These are phyloP conservation scores for Scaptomyza pallida DNA, from an alignment of 1,140 invertebrate species.

Conservation along the genomic window DNA sequence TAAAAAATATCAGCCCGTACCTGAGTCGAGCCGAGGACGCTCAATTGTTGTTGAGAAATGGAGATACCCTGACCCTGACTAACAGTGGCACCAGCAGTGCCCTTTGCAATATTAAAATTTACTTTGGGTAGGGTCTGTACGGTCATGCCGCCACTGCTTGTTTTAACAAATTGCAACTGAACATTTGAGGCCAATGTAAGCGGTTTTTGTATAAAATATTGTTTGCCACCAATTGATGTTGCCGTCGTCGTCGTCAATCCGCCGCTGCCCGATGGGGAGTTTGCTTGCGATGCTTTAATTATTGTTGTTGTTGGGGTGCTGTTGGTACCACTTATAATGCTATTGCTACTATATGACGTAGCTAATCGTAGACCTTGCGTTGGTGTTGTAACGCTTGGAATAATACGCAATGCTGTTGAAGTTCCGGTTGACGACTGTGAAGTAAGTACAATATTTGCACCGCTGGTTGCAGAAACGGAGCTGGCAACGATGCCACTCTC, in stretches of 20 bases:
- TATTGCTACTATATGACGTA: constrained; percentile 44
- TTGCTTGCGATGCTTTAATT: constrained; percentile 56
- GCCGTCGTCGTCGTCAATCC: constrained; percentile 24
- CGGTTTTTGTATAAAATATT: constrained; percentile 81
- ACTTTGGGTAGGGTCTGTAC: constrained; percentile 79
- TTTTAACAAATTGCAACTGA: constrained; percentile 81
- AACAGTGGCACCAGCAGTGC: not conserved
- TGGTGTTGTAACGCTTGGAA: constrained; percentile 45
- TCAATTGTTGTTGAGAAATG: no score
- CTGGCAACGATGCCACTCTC: no score
- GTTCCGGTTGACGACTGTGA: constrained; percentile 24
- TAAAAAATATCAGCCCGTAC: no score
- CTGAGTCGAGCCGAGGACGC: no score
- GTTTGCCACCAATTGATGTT: constrained; percentile 73
- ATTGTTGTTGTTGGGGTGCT: constrained; percentile 46
- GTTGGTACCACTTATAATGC: not conserved
- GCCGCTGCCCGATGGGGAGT: constrained; percentile 10
- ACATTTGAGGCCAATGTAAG: constrained; percentile 72
- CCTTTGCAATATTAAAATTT: constrained; percentile 76
- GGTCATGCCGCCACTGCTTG: constrained; percentile 72
- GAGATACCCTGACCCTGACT: no score
- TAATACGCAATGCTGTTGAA: constrained; percentile 50
- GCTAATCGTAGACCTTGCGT: constrained; percentile 35
- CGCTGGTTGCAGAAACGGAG: constrained; percentile 6
- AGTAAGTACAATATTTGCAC: constrained; percentile 39